Percentiles rank a stretch among this genome's conserved stretches.
These are phyloP conservation scores for Nycticorax nycticorax DNA, from an alignment of 2,113 vertebrate species.

Conservation along the genomic window DNA sequence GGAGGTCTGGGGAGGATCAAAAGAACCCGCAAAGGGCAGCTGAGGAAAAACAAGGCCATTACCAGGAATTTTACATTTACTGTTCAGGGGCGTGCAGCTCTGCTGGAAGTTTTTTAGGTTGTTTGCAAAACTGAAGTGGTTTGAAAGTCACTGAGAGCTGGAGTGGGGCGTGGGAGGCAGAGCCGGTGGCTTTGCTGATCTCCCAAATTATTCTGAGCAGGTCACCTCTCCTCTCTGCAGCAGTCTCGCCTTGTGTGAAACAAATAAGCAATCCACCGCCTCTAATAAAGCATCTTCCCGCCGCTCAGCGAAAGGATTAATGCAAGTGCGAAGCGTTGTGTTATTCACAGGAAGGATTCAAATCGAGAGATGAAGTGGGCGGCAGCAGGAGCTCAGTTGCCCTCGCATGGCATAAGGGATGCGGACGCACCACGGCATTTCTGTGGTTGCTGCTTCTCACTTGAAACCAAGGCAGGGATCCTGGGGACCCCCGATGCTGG, in stretches of 20 bases:
- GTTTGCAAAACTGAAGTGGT: not conserved
- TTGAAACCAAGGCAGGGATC: not conserved
- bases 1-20: not conserved
- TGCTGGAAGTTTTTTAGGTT: not conserved
- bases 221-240: not conserved
- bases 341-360: not conserved
- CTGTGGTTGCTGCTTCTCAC: not conserved
- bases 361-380: rapidly evolving
- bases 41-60: not conserved
- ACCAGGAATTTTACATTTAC: not conserved
- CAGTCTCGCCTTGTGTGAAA: rapidly evolving
- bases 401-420: not conserved
- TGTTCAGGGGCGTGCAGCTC: not conserved
- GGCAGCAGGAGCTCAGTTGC: not conserved
- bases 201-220: not conserved
- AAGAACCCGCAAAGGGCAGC: not conserved
- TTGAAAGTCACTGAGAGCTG: not conserved
- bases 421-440: not conserved
- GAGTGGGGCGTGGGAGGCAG: not conserved
- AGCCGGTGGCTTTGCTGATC: not conserved
- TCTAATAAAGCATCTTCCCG: rapidly evolving
- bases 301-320: not conserved
- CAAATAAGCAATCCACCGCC: rapidly evolving
- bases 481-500: rapidly evolving
- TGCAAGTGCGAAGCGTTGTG: not conserved